Percentiles rank a stretch among this genome's conserved stretches.
phyloP scores from a whole-genome alignment of 2,888 invertebrate species.

The Eupithecia pulchellata region DNA sequence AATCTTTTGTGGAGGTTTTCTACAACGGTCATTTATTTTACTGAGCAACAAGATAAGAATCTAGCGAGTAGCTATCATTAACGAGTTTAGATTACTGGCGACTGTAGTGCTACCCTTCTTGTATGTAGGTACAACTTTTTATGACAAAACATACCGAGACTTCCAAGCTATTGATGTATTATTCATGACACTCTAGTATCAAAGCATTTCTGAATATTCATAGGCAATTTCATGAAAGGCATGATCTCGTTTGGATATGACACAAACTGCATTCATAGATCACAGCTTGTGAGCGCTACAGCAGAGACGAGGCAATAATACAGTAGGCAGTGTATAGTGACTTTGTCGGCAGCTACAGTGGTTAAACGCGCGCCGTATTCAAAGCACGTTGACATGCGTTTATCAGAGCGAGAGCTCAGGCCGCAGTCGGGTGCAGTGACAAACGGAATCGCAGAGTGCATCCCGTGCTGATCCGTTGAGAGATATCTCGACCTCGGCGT shows the following conservation, averaged over 20 bases:
- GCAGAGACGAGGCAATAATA: slow-evolving; percentile 32
- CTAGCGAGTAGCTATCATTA: background rate
- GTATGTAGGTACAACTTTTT: slow-evolving; percentile 17
- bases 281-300: slow-evolving; percentile 31
- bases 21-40: background rate
- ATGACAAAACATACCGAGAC: slow-evolving; percentile 8
- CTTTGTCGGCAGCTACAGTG: slow-evolving; percentile 59
- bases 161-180: slow-evolving; percentile 21
- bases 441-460: slow-evolving; percentile 84
- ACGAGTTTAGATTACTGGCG: background rate
- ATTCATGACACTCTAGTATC: slow-evolving; percentile 30
- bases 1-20: slow-evolving; percentile 6
- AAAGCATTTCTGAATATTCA: slow-evolving; percentile 36
- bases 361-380: slow-evolving; percentile 71
- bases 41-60: background rate
- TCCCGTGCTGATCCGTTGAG: slow-evolving; percentile 81
- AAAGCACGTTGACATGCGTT: slow-evolving; percentile 81
- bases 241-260: slow-evolving; percentile 35
- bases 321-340: slow-evolving; percentile 33
- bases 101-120: background rate
- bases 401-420: slow-evolving; percentile 78
- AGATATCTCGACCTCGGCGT: slow-evolving; percentile 81
- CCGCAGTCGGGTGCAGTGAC: slow-evolving; percentile 77
- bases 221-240: slow-evolving; percentile 36
- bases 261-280: slow-evolving; percentile 42